Conservation (phyloP, 1,140 invertebrate species). For the Oscheius sp. region DNA sequence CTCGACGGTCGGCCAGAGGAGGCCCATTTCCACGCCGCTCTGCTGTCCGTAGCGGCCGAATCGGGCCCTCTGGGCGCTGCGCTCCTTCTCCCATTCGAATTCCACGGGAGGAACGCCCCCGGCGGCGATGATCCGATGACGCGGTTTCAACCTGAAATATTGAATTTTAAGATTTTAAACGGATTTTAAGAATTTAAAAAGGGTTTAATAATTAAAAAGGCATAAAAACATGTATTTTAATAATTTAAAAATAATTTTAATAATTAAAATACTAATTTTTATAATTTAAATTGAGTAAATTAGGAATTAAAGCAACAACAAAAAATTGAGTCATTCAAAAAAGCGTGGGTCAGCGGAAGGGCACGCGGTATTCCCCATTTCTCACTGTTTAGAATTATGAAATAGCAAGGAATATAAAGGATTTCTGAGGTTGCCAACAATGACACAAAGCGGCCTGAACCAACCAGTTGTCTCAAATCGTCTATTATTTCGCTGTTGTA, state of each 20-base stretch:
- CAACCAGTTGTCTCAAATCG: no score
- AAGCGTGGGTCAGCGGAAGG: not conserved
- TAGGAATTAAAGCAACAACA: not conserved
- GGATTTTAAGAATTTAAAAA: no score
- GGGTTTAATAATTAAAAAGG: no score
- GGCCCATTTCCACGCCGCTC: constrained; percentile 50
- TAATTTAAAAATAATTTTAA: no score
- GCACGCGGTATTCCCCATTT: not conserved
- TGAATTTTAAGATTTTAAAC: no score
- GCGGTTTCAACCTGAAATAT: constrained; percentile 45
- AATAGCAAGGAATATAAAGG: no score
- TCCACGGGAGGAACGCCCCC: constrained; percentile 55
- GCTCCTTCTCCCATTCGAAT: constrained; percentile 53
- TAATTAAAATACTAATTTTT: no score
- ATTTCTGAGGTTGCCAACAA: no score
- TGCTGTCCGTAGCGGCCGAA: constrained; percentile 52
- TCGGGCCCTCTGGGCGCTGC: constrained; percentile 37
- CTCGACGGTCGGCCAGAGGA: constrained; percentile 58
- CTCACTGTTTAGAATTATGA: not conserved
- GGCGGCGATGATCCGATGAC: constrained; percentile 50
- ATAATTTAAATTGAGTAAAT: no score
- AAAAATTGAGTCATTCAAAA: not conserved
- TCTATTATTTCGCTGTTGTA: no score
- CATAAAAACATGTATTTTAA: no score
- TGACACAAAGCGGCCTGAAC: no score